These are phyloP conservation scores for Papilio xuthus DNA, from an alignment of 1,140 invertebrate species.

Conservation along the genomic window DNA sequence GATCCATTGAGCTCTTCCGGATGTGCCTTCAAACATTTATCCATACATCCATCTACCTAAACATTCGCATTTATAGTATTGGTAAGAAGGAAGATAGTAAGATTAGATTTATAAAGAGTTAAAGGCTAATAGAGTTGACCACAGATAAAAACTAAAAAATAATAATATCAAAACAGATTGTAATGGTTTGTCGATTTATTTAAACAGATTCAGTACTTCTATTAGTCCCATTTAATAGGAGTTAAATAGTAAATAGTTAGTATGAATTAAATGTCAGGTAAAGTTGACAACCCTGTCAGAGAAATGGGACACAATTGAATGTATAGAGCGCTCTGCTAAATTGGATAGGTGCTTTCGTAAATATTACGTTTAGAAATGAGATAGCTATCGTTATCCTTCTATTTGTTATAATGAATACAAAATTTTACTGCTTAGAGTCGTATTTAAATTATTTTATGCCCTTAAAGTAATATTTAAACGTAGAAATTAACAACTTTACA, in stretches of 20 bases:
- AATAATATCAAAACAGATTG: too few relatives aligned
- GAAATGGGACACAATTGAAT: slow-evolving; percentile 48
- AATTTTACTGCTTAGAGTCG: neutral
- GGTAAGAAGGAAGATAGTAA: too few relatives aligned
- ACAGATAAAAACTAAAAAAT: too few relatives aligned
- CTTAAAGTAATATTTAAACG: neutral
- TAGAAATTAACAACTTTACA: neutral
- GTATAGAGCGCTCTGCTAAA: slow-evolving; percentile 50
- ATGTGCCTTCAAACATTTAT: too few relatives aligned
- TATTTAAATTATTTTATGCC: neutral
- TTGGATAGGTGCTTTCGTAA: slow-evolving; percentile 59
- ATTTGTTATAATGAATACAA: slow-evolving; percentile 2
- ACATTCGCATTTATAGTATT: too few relatives aligned
- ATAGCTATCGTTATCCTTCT: slow-evolving; percentile 29
- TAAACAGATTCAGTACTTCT: too few relatives aligned
- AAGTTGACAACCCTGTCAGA: slow-evolving; percentile 22
- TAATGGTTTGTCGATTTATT: too few relatives aligned
- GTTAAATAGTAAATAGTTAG: neutral
- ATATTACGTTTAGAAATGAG: slow-evolving; percentile 45
- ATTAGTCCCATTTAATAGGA: too few relatives aligned
- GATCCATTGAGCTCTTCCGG: too few relatives aligned
- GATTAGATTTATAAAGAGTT: too few relatives aligned
- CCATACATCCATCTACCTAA: too few relatives aligned
- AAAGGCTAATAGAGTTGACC: too few relatives aligned
- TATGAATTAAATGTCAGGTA: neutral